Base-by-base conservation (phyloP, 2,797 vertebrate genomes). In the Orestias chungarensis region DNA sequence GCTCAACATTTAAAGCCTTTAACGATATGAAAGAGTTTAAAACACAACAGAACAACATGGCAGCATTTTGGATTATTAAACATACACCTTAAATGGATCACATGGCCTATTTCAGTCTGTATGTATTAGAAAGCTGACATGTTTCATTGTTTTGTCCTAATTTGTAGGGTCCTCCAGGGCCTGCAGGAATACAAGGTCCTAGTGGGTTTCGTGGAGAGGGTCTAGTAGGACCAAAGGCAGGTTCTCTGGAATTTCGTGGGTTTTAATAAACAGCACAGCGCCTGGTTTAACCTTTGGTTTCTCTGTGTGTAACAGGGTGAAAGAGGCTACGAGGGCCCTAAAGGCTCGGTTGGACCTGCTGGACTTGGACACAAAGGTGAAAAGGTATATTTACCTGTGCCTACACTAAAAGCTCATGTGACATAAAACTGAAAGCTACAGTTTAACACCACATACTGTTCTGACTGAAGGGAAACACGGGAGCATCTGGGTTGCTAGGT, bases 171-270 rank as follows among this genome's bases (percentile, higher is more conserved):
- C 87, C 82, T 74, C 71, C 81, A 46, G 96, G 96, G 67, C 87
- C 92, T 18, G 71, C 85, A 29, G 96, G 96, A 73, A 66, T 78
- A 2, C 95, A 94, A 89, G 96, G 97, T 70, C 86, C 93, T 71
- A 93, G 78, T 75, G 96, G 96, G 18, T 75, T 82, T 40, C 87
- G 92, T 17, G 96, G 96, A 81, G 95, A 96, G 86, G 95, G 96
- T 76, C 85, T 95, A 62, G 94, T 92, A 80, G 96, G 96, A 11
- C 74, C 92, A 43, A 97, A 97, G 94, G 96, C 96, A 91, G 79
- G 62, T 66, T 43, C 25, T 18, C 33, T 6, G 57, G 9, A 38
- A 57, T 57, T 33, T 57, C 20, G 10, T 5, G 20, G n/a, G 4
- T 2, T 61, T 59, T 35, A 59, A 57, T 2, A 59, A 59, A 35